phyloP scores from a whole-genome alignment of 2,888 invertebrate genomes.

The Stenoptilia bipunctidactyla region DNA sequence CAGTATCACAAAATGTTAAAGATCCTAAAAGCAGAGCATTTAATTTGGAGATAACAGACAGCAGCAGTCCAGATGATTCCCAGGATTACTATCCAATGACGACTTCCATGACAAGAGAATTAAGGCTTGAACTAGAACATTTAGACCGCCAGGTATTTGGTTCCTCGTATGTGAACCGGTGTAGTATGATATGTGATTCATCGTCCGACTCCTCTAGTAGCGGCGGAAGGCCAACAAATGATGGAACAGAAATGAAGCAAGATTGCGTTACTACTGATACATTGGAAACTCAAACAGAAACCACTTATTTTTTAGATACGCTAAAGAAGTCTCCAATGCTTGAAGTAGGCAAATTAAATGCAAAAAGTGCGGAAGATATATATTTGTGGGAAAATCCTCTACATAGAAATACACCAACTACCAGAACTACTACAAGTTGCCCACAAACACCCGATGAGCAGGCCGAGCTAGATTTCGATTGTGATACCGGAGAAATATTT shows the following conservation, averaged over 20 bases:
- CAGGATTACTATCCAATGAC: slow-evolving; percentile 90
- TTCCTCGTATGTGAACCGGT: slow-evolving; percentile 43
- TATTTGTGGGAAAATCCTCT: slow-evolving; percentile 87
- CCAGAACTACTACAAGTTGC: slow-evolving; percentile 54
- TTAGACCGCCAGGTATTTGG: slow-evolving; percentile 88
- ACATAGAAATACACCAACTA: slow-evolving; percentile 65
- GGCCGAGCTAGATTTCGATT: slow-evolving; percentile 78
- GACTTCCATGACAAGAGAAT: slow-evolving; percentile 86
- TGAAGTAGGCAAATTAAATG: slow-evolving; percentile 48
- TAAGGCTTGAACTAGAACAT: slow-evolving; percentile 85
- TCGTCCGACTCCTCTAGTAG: slow-evolving; percentile 55
- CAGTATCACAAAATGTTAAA: slow-evolving; percentile 25
- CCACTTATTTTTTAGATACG: slow-evolving; percentile 28
- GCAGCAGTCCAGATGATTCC: slow-evolving; percentile 83
- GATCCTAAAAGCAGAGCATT: slow-evolving; percentile 35
- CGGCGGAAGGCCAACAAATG: slow-evolving; percentile 40
- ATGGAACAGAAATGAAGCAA: slow-evolving; percentile 30
- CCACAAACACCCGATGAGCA: slow-evolving; percentile 81
- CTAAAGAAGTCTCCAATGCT: slow-evolving; percentile 43
- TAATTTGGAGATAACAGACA: slow-evolving; percentile 56
- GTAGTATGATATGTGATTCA: slow-evolving; percentile 50
- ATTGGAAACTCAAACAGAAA: slow-evolving; percentile 25
- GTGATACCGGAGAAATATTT: slow-evolving; percentile 70
- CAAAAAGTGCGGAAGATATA: slow-evolving; percentile 75
- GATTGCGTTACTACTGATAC: slow-evolving; percentile 25